A percentile compares a stretch with the other conserved stretches of the same genome.
phyloP scores from a whole-genome alignment of 2,797 vertebrate species.

The Hydrophis major region DNA sequence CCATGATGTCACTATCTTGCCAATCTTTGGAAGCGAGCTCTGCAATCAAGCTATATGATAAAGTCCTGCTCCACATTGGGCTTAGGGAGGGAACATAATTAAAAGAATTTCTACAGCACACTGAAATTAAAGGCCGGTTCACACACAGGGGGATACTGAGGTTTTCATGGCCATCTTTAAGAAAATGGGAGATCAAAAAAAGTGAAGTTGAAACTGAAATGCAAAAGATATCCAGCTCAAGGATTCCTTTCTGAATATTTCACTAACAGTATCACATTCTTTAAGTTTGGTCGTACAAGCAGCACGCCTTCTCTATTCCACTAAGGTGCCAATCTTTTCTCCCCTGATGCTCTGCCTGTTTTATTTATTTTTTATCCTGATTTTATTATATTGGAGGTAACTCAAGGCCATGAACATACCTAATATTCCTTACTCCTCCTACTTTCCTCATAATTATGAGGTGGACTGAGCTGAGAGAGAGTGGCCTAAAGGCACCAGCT shows the following conservation, averaged over 20 bases:
- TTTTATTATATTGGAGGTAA: neutral
- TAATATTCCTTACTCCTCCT: neutral
- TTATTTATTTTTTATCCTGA: neutral
- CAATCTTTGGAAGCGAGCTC: neutral
- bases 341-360: neutral
- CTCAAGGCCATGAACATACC: neutral
- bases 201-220: neutral
- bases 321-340: neutral
- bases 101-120: neutral
- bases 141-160: neutral
- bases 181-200: neutral
- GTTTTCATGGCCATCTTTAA: neutral
- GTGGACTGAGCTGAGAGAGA: neutral
- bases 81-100: neutral
- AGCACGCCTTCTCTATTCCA: neutral
- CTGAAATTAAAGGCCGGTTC: neutral
- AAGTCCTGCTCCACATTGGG: neutral
- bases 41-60: neutral
- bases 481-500: neutral
- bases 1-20: neutral
- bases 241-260: neutral
- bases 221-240: neutral
- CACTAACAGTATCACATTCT: neutral
- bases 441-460: neutral
- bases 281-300: neutral